Evolutionary conservation across 1,140 invertebrate species (phyloP).

Genomic region (Agrilus planipennis): DNA sequence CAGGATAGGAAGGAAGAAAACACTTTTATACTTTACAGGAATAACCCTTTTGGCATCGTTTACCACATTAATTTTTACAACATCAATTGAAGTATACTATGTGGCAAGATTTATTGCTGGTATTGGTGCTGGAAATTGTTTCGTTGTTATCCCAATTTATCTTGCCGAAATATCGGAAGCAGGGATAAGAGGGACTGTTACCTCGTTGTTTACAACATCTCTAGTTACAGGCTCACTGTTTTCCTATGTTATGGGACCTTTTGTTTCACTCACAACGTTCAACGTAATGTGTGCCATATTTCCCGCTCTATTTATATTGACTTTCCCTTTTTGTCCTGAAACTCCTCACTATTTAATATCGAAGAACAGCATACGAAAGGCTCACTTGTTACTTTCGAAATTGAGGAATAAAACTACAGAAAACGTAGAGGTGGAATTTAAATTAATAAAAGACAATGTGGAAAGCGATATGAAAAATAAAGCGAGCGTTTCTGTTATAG

Average conservation of each 20-base stretch:
- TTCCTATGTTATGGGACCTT: slow-evolving; percentile 45
- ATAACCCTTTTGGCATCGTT: slow-evolving; percentile 62
- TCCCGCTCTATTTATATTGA: slow-evolving; percentile 37
- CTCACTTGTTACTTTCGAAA: slow-evolving; percentile 45
- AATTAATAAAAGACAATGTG: slow-evolving; percentile 37
- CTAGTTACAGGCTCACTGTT: slow-evolving; percentile 9
- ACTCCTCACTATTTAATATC: slow-evolving; percentile 56
- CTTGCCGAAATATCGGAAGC: slow-evolving; percentile 37
- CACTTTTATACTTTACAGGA: slow-evolving; percentile 36
- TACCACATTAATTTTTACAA: slow-evolving; percentile 47
- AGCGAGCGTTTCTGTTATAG: slow-evolving; percentile 40
- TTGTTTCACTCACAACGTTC: slow-evolving; percentile 39
- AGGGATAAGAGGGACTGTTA: slow-evolving; percentile 13
- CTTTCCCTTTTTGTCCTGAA: slow-evolving; percentile 45
- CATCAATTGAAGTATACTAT: slow-evolving; percentile 23
- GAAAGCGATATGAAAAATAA: slow-evolving; percentile 14
- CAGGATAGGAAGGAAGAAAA: slow-evolving; percentile 32
- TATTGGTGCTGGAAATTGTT: slow-evolving; percentile 32
- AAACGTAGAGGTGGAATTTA: slow-evolving; percentile 47
- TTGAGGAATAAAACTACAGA: slow-evolving; percentile 37
- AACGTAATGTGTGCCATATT: slow-evolving; percentile 35
- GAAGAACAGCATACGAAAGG: slow-evolving; percentile 45
- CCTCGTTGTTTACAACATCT: slow-evolving; percentile 13
- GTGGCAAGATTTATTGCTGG: slow-evolving; percentile 32
- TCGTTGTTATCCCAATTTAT: slow-evolving; percentile 37